Conservation (phyloP, 2,797 vertebrate genomes). For the Muscicapa comitata region DNA sequence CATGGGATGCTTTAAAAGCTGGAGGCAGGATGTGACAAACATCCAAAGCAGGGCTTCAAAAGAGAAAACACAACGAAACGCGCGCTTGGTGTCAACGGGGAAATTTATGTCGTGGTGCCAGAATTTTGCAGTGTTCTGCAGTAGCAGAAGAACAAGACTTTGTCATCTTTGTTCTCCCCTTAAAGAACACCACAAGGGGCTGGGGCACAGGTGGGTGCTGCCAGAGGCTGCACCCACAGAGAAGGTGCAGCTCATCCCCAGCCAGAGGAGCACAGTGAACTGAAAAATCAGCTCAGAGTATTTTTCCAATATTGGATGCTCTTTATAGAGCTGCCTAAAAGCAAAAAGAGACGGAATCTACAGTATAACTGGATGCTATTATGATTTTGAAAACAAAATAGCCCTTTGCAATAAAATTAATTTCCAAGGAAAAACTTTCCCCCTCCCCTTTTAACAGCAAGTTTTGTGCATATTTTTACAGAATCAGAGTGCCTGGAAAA, state of each 20-base stretch:
- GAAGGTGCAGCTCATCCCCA: not conserved
- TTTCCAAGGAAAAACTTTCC: not conserved
- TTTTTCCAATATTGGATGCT: not conserved
- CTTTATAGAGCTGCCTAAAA: not conserved
- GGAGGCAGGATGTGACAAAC: not conserved
- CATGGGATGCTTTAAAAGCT: not conserved
- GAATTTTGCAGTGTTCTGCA: not conserved
- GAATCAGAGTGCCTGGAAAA: not conserved
- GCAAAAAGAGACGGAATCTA: not conserved
- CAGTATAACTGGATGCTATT: not conserved
- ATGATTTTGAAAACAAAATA: not conserved
- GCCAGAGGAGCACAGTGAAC: fast-evolving
- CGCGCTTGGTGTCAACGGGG: fast-evolving
- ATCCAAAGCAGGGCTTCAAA: not conserved
- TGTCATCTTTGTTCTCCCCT: not conserved
- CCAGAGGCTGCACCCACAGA: fast-evolving
- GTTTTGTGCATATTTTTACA: not conserved
- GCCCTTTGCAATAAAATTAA: not conserved
- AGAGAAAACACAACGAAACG: not conserved
- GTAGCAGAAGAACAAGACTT: not conserved
- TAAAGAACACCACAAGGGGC: not conserved
- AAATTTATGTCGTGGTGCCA: fast-evolving
- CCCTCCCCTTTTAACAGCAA: not conserved
- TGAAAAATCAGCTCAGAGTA: fast-evolving
- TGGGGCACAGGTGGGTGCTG: not conserved